Percentiles rank a stretch among this genome's conserved stretches.
Conservation (phyloP, 2,888 invertebrate genomes). For the Cantharis flavilabris region DNA sequence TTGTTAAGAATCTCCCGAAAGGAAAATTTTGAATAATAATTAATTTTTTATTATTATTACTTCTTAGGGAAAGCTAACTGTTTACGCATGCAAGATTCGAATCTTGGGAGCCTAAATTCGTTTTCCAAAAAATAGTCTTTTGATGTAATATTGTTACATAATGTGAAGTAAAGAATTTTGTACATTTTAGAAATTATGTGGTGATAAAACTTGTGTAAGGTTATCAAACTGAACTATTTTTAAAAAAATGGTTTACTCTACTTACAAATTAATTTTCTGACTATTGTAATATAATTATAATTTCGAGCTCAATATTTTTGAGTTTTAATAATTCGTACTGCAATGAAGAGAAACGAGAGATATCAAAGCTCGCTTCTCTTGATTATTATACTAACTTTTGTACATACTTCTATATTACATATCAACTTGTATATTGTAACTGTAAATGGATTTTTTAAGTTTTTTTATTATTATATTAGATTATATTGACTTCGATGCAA, state of each 20-base stretch:
- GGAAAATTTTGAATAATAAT: background rate
- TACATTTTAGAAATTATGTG: background rate
- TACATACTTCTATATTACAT: slow-evolving; percentile 24
- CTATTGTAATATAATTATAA: background rate
- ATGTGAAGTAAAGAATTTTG: background rate
- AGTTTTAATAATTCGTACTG: background rate
- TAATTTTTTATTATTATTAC: background rate
- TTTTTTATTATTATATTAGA: background rate
- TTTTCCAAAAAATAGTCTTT: background rate
- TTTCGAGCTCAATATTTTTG: background rate
- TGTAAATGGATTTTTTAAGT: slow-evolving; percentile 17
- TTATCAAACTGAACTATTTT: background rate
- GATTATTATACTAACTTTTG: background rate
- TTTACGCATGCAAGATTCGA: background rate
- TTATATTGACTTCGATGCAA: background rate
- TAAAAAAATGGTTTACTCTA: background rate
- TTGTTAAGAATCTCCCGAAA: background rate
- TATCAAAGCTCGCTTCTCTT: too few relatives aligned
- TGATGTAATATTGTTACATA: background rate
- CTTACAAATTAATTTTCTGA: background rate
- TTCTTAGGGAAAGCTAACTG: background rate
- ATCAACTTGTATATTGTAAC: slow-evolving; percentile 26
- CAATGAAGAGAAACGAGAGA: too few relatives aligned
- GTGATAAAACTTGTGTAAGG: background rate
- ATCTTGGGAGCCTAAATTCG: background rate